Base-by-base conservation (phyloP, 1,140 invertebrate genomes). In the Eueides isabella region DNA sequence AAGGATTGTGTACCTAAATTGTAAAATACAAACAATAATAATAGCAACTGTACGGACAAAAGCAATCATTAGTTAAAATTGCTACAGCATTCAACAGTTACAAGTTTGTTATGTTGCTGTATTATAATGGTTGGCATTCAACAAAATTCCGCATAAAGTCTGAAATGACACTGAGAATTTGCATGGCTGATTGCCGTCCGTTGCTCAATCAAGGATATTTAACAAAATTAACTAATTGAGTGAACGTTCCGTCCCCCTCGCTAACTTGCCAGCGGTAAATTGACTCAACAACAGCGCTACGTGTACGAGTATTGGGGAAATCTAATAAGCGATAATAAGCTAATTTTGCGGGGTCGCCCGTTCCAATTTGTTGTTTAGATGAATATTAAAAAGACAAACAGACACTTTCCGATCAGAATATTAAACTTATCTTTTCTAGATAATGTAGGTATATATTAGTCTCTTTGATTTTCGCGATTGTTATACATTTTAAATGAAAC, bases 151-250 rank as follows among this genome's bases (percentile, higher is more conserved):
- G 71, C 75, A 75, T 77, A 74, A 79, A 85, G 81, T 83, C 82
- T 84, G 82, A 82, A 88, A 87, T 86, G 86, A 87, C 84, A 83
- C 79, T 55, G 75, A 75, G 81, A 89, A 92, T 92, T 92, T 92
- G 89, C 90, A 92, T 92, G 85, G 82, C 85, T 92, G 90, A 92
- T 92, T 92, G 90, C 89, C 82, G 87, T 82, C 87, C 89, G 85
- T 68, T 90, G 88, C 89, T 91, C 90, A 92, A 92, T 92, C 90
- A 92, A 90, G 89, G 88, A 86, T 90, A 92, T 91, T 92, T 90
- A 92, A 92, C 90, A 84, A 91, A 92, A 92, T 92, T 92, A 92
- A 88, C 85, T 90, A 92, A 92, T 92, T 91, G 89, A 89, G 88
- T 87, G 89, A 86, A 84, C 81, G 86, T 85, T 84, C 82, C 81